Conservation (phyloP, 2,888 invertebrate genomes). For the Scaptomyza reducta region DNA sequence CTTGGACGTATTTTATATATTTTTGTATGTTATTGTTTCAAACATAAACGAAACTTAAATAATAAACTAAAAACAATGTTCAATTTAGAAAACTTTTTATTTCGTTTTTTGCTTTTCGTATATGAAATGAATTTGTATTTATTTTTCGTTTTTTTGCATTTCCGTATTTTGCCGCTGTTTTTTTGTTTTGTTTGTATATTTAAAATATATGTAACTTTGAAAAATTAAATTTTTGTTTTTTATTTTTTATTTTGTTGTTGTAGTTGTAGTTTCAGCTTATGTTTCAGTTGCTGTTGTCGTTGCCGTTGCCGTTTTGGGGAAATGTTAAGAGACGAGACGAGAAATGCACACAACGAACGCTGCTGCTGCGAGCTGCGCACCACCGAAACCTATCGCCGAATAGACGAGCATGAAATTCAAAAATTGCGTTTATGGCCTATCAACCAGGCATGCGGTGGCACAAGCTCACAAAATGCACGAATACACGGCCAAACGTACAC, state of each 20-base stretch:
- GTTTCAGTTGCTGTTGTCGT: conserved; percentile 20
- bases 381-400: conserved; percentile 85
- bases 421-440: conserved; percentile 83
- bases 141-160: conserved; percentile 41
- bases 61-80: conserved; percentile 61
- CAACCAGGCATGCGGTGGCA: conserved; percentile 58
- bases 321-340: conserved; percentile 81
- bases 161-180: conserved; percentile 23
- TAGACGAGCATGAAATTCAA: conserved; percentile 84
- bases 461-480: conserved; percentile 49
- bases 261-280: conserved; percentile 28
- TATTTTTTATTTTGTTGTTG: conserved; percentile 31
- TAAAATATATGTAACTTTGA: conserved; percentile 29
- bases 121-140: conserved; percentile 39
- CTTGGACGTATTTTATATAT: conserved; percentile 37
- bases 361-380: conserved; percentile 83
- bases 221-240: conserved; percentile 1
- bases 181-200: conserved; percentile 8
- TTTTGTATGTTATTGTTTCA: conserved; percentile 17
- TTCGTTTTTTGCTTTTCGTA: conserved; percentile 24
- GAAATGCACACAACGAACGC: conserved; percentile 82
- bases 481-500: conserved; percentile 33
- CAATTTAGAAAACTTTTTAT: conserved; percentile 28
- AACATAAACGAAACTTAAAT: conserved; percentile 68
- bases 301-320: conserved; percentile 52